These are phyloP conservation scores for Magallana nippona DNA, from an alignment of 2,888 invertebrate genomes.

Conservation along the genomic window DNA sequence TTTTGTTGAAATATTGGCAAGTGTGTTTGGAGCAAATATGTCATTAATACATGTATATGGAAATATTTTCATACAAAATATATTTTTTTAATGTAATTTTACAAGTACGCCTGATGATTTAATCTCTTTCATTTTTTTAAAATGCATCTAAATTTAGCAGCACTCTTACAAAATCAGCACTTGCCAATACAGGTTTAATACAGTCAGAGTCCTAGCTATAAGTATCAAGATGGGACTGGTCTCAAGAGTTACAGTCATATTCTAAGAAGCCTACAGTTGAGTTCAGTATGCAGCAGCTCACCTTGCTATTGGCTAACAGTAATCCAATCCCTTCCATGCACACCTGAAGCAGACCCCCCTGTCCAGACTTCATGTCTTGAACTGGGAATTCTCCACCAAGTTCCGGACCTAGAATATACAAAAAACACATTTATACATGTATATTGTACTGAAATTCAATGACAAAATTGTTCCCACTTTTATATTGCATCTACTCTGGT, in stretches of 20 bases:
- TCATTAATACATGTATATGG: too few relatives aligned
- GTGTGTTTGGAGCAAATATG: background rate
- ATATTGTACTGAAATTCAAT: background rate
- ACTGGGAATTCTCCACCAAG: conserved; percentile 96
- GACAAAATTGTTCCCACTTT: too few relatives aligned
- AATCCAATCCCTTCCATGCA: conserved; percentile 99
- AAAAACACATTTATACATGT: background rate
- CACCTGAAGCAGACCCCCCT: conserved; percentile 95
- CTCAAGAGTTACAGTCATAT: background rate
- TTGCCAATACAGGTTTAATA: background rate
- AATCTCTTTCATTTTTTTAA: background rate
- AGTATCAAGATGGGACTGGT: background rate
- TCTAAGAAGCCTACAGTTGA: conserved; percentile 20
- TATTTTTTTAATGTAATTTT: too few relatives aligned
- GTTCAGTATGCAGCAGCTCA: conserved; percentile 78
- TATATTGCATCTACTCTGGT: too few relatives aligned
- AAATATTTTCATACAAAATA: too few relatives aligned
- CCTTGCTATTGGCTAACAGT: conserved; percentile 99
- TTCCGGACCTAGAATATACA: conserved; percentile 69
- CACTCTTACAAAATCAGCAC: background rate
- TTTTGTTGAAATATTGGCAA: background rate
- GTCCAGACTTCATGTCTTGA: conserved; percentile 97
- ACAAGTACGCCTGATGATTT: too few relatives aligned
- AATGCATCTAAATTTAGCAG: background rate
- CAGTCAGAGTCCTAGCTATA: background rate